Evolutionary conservation across 1,140 invertebrate species (phyloP), one percentile per base, ranked within the genome.

Genomic region (Diorhabda elongata): DNA sequence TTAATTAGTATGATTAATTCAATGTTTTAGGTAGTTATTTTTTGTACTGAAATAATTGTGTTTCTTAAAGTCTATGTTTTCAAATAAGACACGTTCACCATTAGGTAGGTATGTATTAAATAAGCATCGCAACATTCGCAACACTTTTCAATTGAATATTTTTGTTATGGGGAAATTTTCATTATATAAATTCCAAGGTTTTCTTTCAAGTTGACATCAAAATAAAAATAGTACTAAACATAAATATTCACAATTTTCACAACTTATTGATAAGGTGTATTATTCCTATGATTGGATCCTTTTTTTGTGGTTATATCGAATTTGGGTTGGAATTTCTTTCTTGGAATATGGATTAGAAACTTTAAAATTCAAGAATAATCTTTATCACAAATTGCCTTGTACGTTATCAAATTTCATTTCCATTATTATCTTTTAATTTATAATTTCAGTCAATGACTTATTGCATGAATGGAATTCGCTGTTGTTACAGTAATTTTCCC

Each of bases 401-500:
- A 9, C 47, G 47, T 6, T 52, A 52, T 52, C 5, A 6, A 5
- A 9, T 52, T 52, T 6, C 47, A 52, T 5, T 5, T 6, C 5
- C 47, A 6, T 6, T 52, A 9, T 6, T 52, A 52, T 9, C 5
- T 6, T 52, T 52, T 6, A 6, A 52, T 5, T 6, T 52, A 52
- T 9, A 52, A 6, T 52, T 52, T 52, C 9, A 52, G 5, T 52
- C 9, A 52, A 52, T 52, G 47, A 52, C 5, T 52, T 52, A 6
- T 52, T 52, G 5, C 47, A 52, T 52, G 47, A 52, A 52, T 9
- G 9, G 5, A 52, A 52, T 52, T 52, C 47, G 47, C 47, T n/a
- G n/a, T 52, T 52, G 47, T 52, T 52, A 52, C n/a, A n/a, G 42
- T 26, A 41, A 61, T 61, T 61, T 61, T 42, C 44, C 44, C 44